Evolutionary conservation across 2,113 vertebrate species (phyloP), one percentile per base, ranked within the genome.

Genomic region (Ornithorhynchus anatinus): DNA sequence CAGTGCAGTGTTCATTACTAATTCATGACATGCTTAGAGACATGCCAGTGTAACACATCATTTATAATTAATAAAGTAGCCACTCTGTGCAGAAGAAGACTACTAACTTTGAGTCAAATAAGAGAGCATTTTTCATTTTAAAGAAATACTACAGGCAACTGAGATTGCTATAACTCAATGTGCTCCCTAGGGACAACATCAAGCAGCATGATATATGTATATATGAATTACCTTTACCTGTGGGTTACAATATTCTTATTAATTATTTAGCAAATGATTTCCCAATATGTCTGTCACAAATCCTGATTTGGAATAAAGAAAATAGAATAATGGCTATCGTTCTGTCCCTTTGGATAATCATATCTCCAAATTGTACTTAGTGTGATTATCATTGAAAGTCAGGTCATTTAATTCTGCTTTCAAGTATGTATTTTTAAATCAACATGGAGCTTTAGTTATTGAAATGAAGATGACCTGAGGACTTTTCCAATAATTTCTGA

Each of bases 61-160:
- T 40, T 66, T 54, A 59, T 54, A 53, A 72, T 52, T n/a, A 44
- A 59, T 51, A 48, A 65, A 59, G n/a, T 29, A 47, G 22, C n/a
- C 19, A 22, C 31, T 44, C 8, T 22, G 14, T 33, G 37, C 23
- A 54, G 2, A 43, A 19, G 50, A 67, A 19, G 37, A 35, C 10
- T 51, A 27, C 15, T 44, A 40, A 27, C 47, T 45, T 52, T 57
- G 19, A 15, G 13, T 22, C 7, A 14, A 56, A 31, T 10, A 44
- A 31, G n/a, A 22, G 2, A 7, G 22, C 47, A 57, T 6, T 2
- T 58, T 45, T 42, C 51, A 69, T 39, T 77, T 79, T 62, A 47
- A 59, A 65, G 9, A 23, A 43, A 59, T 47, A 23, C 35, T 23
- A 23, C 15, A 32, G 25, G 29, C 7, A 60, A 54, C 11, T 32